Evolutionary conservation across 2,113 vertebrate species (phyloP).

Genomic region (Calcarius ornatus): DNA sequence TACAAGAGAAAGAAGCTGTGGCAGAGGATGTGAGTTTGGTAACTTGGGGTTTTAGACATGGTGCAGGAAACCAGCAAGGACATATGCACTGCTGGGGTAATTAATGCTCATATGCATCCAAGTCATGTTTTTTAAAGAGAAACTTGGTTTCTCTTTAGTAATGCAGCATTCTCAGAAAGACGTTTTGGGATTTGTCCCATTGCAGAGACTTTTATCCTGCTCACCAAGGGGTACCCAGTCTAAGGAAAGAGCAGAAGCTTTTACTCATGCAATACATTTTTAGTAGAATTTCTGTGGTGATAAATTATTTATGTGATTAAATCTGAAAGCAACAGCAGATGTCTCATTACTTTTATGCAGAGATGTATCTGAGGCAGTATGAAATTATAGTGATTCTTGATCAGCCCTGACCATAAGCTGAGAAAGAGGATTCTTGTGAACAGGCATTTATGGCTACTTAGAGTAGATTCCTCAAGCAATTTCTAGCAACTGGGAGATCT

Average conservation of each 20-base stretch:
- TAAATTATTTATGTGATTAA: neutral
- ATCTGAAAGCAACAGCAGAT: neutral
- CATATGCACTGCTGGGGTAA: neutral
- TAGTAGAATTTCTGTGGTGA: neutral
- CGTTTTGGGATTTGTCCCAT: neutral
- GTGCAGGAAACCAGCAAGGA: neutral
- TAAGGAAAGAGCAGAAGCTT: neutral
- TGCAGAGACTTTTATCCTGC: neutral
- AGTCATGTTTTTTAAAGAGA: neutral
- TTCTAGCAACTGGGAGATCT: neutral
- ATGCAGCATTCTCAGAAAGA: neutral
- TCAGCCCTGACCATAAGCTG: neutral
- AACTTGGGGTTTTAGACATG: rapidly evolving
- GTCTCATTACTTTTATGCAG: neutral
- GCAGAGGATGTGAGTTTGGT: neutral
- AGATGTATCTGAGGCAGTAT: neutral
- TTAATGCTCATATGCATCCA: neutral
- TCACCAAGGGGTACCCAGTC: neutral
- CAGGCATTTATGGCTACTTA: neutral
- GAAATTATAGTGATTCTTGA: neutral
- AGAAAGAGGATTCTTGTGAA: neutral
- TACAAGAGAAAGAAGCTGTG: neutral
- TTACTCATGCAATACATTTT: neutral
- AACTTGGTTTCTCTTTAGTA: neutral
- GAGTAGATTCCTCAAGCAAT: neutral